phyloP scores from a whole-genome alignment of 2,113 vertebrate genomes.

The Acanthisitta chloris region DNA sequence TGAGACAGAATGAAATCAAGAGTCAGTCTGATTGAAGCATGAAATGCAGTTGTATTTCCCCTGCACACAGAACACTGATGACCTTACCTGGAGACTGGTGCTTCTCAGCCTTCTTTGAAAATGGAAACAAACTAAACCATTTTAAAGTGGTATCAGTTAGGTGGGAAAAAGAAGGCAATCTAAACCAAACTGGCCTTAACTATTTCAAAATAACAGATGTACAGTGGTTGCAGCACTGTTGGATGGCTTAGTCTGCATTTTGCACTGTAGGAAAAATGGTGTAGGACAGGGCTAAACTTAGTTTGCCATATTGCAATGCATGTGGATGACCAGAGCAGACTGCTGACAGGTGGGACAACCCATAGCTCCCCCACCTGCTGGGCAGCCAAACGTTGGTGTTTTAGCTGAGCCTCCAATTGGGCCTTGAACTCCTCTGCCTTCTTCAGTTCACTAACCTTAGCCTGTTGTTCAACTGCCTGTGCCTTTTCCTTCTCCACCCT shows the following conservation, averaged over 20 bases:
- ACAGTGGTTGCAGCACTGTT: not conserved
- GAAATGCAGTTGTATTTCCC: not conserved
- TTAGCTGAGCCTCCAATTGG: constrained; percentile 87
- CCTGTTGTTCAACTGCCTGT: constrained; percentile 87
- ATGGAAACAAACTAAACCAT: not conserved
- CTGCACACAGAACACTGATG: not conserved
- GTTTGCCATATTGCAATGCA: not conserved
- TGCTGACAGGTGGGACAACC: constrained; percentile 58
- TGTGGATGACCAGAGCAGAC: constrained; percentile 3
- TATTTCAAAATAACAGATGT: not conserved
- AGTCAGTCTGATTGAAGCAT: not conserved
- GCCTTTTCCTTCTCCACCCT: constrained; percentile 97
- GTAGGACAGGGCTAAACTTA: not conserved
- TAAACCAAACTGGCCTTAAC: not conserved
- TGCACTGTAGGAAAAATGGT: not conserved
- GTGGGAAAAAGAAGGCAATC: not conserved
- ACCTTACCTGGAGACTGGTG: not conserved
- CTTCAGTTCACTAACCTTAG: constrained; percentile 88
- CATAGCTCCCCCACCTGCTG: constrained; percentile 81
- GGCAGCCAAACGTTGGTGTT: constrained; percentile 85
- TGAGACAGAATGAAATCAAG: not conserved
- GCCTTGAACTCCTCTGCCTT: constrained; percentile 84
- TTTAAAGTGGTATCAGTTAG: not conserved
- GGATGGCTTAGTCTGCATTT: not conserved
- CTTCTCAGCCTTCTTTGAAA: not conserved